A percentile compares a stretch with the other conserved stretches of the same genome.
phyloP scores from a whole-genome alignment of 2,113 vertebrate genomes.

The Microtus ochrogaster region DNA sequence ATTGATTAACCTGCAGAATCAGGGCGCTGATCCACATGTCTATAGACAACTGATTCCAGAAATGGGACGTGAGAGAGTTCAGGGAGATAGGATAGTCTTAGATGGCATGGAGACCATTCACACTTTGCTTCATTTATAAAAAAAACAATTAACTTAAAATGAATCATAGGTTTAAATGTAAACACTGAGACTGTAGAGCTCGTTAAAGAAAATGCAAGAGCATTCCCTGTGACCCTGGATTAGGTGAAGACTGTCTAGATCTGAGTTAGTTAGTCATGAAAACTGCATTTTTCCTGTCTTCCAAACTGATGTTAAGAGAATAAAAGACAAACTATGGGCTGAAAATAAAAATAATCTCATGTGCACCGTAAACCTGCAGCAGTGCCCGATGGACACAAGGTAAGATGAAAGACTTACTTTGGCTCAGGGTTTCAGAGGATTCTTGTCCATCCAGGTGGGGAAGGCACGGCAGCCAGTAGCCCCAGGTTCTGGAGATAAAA shows the following conservation, averaged over 20 bases:
- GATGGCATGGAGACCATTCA: not conserved
- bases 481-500: not conserved
- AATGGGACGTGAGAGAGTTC: not conserved
- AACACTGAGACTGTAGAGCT: slow-evolving; percentile 10
- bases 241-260: not conserved
- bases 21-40: not conserved
- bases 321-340: not conserved
- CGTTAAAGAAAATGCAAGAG: not conserved
- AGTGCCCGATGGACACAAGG: not conserved
- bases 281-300: not conserved
- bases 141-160: slow-evolving; percentile 30
- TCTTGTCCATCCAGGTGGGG: not conserved
- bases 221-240: not conserved
- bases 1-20: not conserved
- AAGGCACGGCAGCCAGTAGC: not conserved
- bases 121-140: not conserved
- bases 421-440: not conserved
- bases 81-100: not conserved
- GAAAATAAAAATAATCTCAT: not conserved
- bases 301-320: not conserved
- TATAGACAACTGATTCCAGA: not conserved
- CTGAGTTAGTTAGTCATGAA: not conserved
- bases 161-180: slow-evolving; percentile 7
- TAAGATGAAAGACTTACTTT: not conserved
- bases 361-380: not conserved